Evolutionary conservation across 2,113 vertebrate species (phyloP), one percentile per base, ranked within the genome.

Genomic region (Ceyx margarethae): DNA sequence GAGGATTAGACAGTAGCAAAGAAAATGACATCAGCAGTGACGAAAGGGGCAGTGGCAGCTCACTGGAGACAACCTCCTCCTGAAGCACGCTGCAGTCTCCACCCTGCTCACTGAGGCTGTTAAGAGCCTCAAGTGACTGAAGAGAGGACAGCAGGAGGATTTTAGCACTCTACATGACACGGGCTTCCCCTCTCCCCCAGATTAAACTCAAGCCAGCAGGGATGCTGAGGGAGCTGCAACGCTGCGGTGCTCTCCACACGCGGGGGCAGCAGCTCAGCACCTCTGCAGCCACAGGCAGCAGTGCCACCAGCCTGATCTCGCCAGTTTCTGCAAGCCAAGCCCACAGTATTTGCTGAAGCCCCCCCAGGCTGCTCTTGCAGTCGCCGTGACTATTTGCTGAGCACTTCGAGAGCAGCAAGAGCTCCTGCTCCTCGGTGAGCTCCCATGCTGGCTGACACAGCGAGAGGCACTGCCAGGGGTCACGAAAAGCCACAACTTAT

Each of bases 1-100:
- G 37, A 87, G 68, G 87, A 85, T 92, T 92, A 93, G 91, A 89
- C 57, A 85, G 71, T 87, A 96, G 92, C 78, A 31, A 56, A 54
- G 93, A 86, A 93, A 87, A 79, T 68, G 13, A 4, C 43, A 80
- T 67, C 84, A 64, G 83, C 74, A 40, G 28, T 85, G 89, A 91
- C 15, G 2, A 57, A 83, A 83, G 88, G 2, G n/a, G 82, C 51
- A 67, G 72, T 28, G 57, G 85, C 88, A 90, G 93, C 16, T 94
- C 90, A 71, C 61, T 43, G 72, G 67, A 87, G 81, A 87, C 17
- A 92, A 85, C 68, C 72, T 65, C 58, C 71, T 53, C 46, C 0
- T 13, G 69, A 53, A 60, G 73, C 51, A 73, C 0, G 0, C 56
- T 51, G 46, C 58, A 28, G 71, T 12, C 71, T 71, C 60, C 56